phyloP scores from a whole-genome alignment of 1,140 invertebrate species.

The Euura saliciscinereae region DNA sequence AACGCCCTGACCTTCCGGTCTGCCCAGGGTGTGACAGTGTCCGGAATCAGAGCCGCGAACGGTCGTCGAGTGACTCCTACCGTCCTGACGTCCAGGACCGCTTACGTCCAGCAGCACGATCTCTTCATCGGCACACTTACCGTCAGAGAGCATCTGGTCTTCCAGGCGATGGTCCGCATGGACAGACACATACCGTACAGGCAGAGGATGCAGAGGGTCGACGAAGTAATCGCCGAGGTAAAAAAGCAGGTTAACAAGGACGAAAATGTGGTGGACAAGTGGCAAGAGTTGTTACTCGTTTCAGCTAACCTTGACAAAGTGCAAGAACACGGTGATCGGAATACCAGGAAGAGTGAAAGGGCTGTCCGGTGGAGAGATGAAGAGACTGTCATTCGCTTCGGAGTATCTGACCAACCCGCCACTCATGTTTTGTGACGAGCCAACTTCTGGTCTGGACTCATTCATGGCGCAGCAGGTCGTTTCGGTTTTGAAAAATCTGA shows the following conservation, averaged over 20 bases:
- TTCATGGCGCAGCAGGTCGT: conserved; percentile 91
- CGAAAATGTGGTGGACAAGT: background rate
- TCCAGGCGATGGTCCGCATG: conserved; percentile 93
- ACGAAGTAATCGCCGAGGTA: conserved; percentile 89
- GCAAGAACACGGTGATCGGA: conserved; percentile 87
- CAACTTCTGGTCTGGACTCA: conserved; percentile 88
- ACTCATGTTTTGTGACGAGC: conserved; percentile 96
- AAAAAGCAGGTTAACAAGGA: conserved; percentile 27
- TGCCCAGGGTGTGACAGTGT: conserved; percentile 69
- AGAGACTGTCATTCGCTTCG: conserved; percentile 93
- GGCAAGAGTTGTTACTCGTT: conserved; percentile 23
- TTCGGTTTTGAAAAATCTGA: conserved; percentile 79
- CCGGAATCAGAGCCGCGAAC: conserved; percentile 75
- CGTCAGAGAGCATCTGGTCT: conserved; percentile 87
- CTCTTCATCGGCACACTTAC: conserved; percentile 94
- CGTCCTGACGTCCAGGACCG: conserved; percentile 78
- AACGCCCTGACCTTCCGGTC: conserved; percentile 88
- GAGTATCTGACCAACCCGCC: conserved; percentile 95
- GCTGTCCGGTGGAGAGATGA: conserved; percentile 95
- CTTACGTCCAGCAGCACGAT: conserved; percentile 96
- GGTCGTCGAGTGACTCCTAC: conserved; percentile 71
- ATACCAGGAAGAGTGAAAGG: conserved; percentile 86
- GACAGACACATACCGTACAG: conserved; percentile 77
- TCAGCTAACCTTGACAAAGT: conserved; percentile 84
- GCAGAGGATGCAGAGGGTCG: conserved; percentile 81